These are phyloP conservation scores for Macrobrachium rosenbergii DNA, from an alignment of 1,140 invertebrate genomes.

Conservation along the genomic window DNA sequence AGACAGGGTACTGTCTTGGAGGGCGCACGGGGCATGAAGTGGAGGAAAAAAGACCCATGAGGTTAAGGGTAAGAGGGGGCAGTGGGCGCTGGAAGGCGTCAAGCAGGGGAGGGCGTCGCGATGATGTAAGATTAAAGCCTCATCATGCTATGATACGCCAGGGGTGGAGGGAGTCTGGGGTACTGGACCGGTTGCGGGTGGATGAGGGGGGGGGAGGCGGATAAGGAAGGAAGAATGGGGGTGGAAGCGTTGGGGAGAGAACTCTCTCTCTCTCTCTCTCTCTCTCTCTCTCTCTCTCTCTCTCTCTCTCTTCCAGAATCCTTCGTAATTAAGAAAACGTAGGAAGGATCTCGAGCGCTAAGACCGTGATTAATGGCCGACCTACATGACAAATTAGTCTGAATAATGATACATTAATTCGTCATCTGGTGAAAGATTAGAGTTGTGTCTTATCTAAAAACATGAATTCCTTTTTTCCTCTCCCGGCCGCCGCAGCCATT, in stretches of 20 bases:
- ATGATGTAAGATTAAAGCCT: conserved; percentile 61
- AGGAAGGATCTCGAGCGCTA: conserved; percentile 55
- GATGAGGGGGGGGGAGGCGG: too few relatives aligned
- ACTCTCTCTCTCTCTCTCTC: too few relatives aligned
- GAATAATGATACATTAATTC: conserved; percentile 64
- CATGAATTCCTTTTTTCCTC: conserved; percentile 44
- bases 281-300: too few relatives aligned
- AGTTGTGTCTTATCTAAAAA: conserved; percentile 53
- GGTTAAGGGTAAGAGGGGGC: not conserved
- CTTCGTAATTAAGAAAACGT: conserved; percentile 62
- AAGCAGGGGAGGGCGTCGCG: conserved; percentile 33
- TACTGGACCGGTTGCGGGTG: too few relatives aligned
- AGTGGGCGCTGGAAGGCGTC: not conserved
- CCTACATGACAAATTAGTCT: conserved; percentile 62
- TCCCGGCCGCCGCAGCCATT: conserved; percentile 30
- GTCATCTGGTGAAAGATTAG: conserved; percentile 47
- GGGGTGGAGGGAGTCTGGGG: too few relatives aligned
- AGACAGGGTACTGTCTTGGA: not conserved
- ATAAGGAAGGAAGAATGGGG: too few relatives aligned
- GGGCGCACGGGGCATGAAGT: not conserved
- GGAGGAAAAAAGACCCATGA: too few relatives aligned
- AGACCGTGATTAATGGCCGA: conserved; percentile 60
- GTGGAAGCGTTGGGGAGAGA: too few relatives aligned
- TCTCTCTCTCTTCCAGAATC: conserved; percentile 25
- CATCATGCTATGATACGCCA: conserved; percentile 48